Conservation (phyloP, 2,888 invertebrate species). For the Gymnoscelis rufifasciata region DNA sequence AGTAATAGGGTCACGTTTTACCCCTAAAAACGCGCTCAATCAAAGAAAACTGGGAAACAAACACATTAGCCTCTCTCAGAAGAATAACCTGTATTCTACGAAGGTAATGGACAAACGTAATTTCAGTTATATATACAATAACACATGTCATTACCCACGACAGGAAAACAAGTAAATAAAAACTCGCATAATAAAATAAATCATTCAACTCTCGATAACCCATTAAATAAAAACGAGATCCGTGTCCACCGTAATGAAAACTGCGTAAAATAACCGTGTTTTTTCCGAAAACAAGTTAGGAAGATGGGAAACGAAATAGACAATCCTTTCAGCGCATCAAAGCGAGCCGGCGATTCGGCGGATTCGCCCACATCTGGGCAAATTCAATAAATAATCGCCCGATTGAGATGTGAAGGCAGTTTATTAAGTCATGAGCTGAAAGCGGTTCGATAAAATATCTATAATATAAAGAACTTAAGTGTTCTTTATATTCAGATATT, state of each 20-base stretch:
- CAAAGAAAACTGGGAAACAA: too few relatives aligned
- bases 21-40: too few relatives aligned
- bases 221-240: background rate
- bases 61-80: too few relatives aligned
- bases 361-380: constrained; percentile 40
- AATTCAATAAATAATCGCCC: constrained; percentile 53
- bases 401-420: constrained; percentile 18
- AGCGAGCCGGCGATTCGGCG: constrained; percentile 36
- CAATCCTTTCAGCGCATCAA: constrained; percentile 48
- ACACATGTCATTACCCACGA: too few relatives aligned
- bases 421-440: constrained; percentile 9
- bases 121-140: too few relatives aligned
- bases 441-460: background rate
- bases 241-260: background rate
- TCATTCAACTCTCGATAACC: background rate
- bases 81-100: too few relatives aligned
- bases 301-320: constrained; percentile 29
- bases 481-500: too few relatives aligned
- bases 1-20: too few relatives aligned
- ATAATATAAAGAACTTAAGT: background rate
- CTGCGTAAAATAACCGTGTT: constrained; percentile 5
- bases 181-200: too few relatives aligned
- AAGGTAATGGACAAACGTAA: too few relatives aligned
- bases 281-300: constrained; percentile 11
- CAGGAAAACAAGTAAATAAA: too few relatives aligned